Evolutionary conservation across 64 coral and sea anemone species (phyloP).

Genomic region (Stylophora pistillata): DNA sequence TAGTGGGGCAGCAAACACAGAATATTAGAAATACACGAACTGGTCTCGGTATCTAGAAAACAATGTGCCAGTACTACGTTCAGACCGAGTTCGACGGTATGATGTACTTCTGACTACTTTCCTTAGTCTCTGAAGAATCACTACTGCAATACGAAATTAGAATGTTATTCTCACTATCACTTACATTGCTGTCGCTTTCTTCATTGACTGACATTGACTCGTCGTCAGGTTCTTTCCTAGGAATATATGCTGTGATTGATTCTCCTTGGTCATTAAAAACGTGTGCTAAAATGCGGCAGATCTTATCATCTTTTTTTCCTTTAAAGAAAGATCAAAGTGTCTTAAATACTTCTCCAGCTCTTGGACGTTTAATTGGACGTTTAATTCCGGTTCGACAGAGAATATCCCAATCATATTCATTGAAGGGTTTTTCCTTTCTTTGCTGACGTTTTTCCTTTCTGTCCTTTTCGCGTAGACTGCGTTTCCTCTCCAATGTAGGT

Average conservation of each 20-base stretch:
- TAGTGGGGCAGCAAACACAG: no score
- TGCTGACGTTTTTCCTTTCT: not conserved
- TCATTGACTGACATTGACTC: constrained; percentile 31
- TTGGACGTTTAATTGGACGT: constrained; percentile 46
- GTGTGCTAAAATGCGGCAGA: constrained; percentile 12
- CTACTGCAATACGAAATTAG: not conserved
- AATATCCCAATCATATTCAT: constrained; percentile 48
- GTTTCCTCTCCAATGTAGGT: constrained; percentile 27
- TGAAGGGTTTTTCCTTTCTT: not conserved
- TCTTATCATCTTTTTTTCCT: constrained; percentile 43
- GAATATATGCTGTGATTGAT: not conserved
- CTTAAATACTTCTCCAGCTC: constrained; percentile 60
- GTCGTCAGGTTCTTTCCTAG: constrained; percentile 29
- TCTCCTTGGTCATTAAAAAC: constrained; percentile 1
- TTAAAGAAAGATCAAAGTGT: constrained; percentile 56
- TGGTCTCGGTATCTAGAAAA: no score
- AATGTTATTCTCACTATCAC: constrained; percentile 24
- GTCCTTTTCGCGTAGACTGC: constrained; percentile 3
- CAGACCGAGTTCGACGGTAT: not conserved
- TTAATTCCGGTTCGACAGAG: constrained; percentile 45
- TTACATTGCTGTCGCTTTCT: no score
- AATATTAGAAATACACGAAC: no score
- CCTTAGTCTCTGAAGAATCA: not conserved
- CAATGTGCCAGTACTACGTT: not conserved
- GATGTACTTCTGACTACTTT: not conserved